These are phyloP conservation scores for Xenentodon cancila DNA, from an alignment of 2,797 vertebrate species.

Conservation along the genomic window DNA sequence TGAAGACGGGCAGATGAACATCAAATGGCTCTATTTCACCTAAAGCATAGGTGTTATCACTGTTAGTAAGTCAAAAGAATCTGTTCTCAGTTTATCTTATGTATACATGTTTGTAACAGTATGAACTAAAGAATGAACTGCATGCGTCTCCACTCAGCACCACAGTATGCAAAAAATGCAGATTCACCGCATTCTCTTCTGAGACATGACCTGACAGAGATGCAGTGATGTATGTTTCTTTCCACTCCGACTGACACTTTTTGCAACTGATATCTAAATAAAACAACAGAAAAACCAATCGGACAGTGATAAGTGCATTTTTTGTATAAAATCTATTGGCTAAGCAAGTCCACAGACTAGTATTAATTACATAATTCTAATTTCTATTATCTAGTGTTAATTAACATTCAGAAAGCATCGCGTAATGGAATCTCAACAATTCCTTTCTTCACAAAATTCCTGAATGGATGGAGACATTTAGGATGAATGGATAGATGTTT, in stretches of 20 bases:
- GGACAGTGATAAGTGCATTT: no score
- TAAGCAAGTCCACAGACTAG: no score
- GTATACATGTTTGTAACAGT: constrained; percentile 9
- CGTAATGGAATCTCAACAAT: no score
- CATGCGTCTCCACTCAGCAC: neutral
- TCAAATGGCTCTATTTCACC: neutral
- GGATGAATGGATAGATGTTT: no score
- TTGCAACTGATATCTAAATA: neutral
- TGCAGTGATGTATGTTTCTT: constrained; percentile 21
- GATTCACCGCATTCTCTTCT: constrained; percentile 58
- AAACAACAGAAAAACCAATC: neutral
- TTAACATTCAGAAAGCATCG: no score
- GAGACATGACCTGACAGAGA: constrained; percentile 3
- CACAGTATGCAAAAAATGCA: constrained; percentile 52
- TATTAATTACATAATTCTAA: no score
- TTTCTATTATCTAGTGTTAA: no score
- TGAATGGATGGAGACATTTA: no score
- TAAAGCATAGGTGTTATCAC: neutral
- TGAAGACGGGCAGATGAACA: neutral
- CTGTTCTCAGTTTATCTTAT: neutral
- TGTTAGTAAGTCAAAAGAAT: no score
- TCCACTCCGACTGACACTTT: neutral
- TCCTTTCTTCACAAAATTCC: no score
- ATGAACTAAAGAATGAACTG: neutral
- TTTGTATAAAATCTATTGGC: neutral